These are phyloP conservation scores for Odocoileus virginianus DNA, from an alignment of 2,113 vertebrate species.

Conservation along the genomic window DNA sequence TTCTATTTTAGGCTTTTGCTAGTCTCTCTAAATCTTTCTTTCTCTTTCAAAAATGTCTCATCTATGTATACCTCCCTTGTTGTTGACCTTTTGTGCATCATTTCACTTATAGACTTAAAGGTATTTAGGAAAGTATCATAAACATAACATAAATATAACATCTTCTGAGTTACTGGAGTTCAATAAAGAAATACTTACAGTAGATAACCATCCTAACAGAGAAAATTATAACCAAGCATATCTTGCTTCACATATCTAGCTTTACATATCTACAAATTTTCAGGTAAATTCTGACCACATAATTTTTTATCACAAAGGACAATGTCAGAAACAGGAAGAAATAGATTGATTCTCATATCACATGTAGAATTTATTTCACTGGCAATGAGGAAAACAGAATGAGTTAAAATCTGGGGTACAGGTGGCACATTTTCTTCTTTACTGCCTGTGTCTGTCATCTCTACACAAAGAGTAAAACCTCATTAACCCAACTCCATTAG, in stretches of 20 bases:
- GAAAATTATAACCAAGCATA: neutral
- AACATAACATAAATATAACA: neutral
- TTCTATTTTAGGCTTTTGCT: neutral
- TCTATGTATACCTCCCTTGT: neutral
- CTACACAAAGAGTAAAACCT: neutral
- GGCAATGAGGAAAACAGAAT: neutral
- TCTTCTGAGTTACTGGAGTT: neutral
- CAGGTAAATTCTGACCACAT: neutral
- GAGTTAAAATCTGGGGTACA: conserved; percentile 14
- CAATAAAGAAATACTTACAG: conserved; percentile 26
- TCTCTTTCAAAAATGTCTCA: neutral
- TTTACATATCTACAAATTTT: neutral
- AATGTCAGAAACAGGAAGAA: neutral
- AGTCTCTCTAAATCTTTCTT: neutral
- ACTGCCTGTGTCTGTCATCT: conserved; percentile 10
- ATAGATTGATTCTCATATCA: neutral
- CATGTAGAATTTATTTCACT: neutral
- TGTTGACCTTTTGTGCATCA: neutral
- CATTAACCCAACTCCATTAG: conserved; percentile 25
- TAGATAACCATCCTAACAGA: neutral
- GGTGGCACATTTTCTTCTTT: neutral
- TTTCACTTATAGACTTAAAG: conserved; percentile 26
- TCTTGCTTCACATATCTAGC: neutral
- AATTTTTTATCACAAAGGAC: neutral
- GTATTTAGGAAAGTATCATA: neutral